Base-by-base conservation (phyloP, 1,140 invertebrate species). In the Venturia canescens region DNA sequence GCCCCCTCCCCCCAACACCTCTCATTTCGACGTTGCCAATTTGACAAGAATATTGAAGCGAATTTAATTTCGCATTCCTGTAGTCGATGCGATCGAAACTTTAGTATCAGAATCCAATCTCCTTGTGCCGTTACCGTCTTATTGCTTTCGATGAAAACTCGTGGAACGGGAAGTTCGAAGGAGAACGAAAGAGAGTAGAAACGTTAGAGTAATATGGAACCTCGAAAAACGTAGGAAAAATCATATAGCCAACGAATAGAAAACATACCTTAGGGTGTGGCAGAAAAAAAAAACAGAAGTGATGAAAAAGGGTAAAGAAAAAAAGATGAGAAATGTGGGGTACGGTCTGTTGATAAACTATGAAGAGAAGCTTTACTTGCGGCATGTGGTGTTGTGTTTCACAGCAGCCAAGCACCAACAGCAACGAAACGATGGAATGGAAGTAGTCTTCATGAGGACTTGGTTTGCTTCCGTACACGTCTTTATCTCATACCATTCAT, bases 401-500 rank as follows among this genome's bases (percentile, higher is more conserved):
- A 9, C 18, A 76, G 53, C 53, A 76, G 21, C 72, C 23, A 26
- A 18, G 38, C 67, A 80, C 27, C 48, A 38, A n/a, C 23, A 44
- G 78, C 29, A 79, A 53, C 50, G 38, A 21, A 63, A 72, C 23
- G 50, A 63, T 57, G 78, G 70, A 80, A 80, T 83, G 60, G 80
- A n/a, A n/a, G n/a, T n/a, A 78, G 60, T 74, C 79, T 83, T 63
- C 67, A 83, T 83, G 72, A 80, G 71, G 74, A 79, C 53, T 79
- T 53, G 78, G 27, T 71, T 66, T 60, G 63, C 77, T 60, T 23
- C 60, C 23, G 26, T 63, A 44, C n/a, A 67, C 76, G 60, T 72
- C 71, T 71, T 82, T 82, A 82, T 79, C 77, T 79, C 71, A 57
- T 79, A 77, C 57, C 78, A 83, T 83, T 78, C 78, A 80, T 83